Percentiles rank a stretch among this genome's conserved stretches.
These are phyloP conservation scores for Protobothrops flavoviridis DNA, from an alignment of 2,113 vertebrate genomes.

Conservation along the genomic window DNA sequence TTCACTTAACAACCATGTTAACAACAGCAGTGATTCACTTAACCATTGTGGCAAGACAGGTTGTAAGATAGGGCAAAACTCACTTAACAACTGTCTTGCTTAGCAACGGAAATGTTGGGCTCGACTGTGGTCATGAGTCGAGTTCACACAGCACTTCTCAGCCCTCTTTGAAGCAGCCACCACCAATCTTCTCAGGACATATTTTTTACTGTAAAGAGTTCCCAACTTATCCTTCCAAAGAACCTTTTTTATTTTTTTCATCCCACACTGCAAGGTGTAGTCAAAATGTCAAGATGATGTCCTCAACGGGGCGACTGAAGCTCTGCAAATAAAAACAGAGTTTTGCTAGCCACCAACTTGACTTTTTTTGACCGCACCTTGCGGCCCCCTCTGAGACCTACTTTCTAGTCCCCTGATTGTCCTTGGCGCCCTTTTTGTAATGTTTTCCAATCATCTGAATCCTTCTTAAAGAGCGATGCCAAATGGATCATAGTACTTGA, in stretches of 20 bases:
- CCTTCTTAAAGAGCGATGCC: neutral
- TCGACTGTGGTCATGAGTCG: neutral
- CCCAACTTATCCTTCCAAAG: neutral
- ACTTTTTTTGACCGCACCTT: neutral
- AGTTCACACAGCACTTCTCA: neutral
- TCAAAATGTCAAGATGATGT: neutral
- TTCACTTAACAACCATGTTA: neutral
- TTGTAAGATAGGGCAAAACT: neutral
- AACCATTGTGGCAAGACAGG: neutral
- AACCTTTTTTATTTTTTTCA: neutral
- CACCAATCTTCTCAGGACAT: neutral
- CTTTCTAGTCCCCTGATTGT: neutral
- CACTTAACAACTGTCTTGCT: neutral
- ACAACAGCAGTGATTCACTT: neutral
- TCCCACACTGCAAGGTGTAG: neutral
- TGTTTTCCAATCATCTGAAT: neutral
- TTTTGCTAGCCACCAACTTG: neutral
- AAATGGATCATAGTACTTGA: neutral
- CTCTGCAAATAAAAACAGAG: neutral
- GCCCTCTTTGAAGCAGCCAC: neutral
- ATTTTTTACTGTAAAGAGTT: neutral
- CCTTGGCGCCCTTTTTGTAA: neutral
- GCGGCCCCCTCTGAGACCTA: accelerated
- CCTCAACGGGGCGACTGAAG: neutral
- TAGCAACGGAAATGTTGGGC: neutral